phyloP scores from a whole-genome alignment of 2,797 vertebrate genomes.

The Esox masquinongy region DNA sequence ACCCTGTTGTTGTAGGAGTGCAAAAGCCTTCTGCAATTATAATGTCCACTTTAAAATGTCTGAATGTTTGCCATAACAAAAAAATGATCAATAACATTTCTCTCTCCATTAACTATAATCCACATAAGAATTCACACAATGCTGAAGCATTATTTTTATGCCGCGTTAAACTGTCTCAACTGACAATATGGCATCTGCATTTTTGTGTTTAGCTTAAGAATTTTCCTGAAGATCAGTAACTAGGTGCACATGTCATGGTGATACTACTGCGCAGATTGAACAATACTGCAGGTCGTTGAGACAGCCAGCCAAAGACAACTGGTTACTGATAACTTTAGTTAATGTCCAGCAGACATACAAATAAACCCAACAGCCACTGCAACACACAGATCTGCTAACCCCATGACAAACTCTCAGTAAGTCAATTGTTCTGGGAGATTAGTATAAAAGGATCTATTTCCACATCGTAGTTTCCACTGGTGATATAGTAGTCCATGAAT shows the following conservation, averaged over 20 bases:
- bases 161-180: no score
- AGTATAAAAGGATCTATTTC: background rate
- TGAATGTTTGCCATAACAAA: no score
- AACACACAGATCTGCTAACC: conserved; percentile 37
- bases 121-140: no score
- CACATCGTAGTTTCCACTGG: background rate
- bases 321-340: conserved; percentile 51
- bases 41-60: no score
- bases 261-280: conserved; percentile 9
- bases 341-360: conserved; percentile 55
- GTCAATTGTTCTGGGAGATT: background rate
- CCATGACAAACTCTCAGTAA: conserved; percentile 12
- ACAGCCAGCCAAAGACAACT: conserved; percentile 42
- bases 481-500: background rate
- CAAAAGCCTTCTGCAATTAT: no score
- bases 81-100: no score
- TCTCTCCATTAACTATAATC: no score
- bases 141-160: no score
- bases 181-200: no score
- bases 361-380: conserved; percentile 28
- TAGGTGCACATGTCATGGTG: background rate
- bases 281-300: conserved; percentile 6
- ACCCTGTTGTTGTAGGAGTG: no score
- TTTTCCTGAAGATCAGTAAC: background rate
- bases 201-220: background rate